A percentile compares a stretch with the other conserved stretches of the same genome.
Conservation (phyloP, 1,140 invertebrate genomes). For the Zeugodacus cucurbitae region DNA sequence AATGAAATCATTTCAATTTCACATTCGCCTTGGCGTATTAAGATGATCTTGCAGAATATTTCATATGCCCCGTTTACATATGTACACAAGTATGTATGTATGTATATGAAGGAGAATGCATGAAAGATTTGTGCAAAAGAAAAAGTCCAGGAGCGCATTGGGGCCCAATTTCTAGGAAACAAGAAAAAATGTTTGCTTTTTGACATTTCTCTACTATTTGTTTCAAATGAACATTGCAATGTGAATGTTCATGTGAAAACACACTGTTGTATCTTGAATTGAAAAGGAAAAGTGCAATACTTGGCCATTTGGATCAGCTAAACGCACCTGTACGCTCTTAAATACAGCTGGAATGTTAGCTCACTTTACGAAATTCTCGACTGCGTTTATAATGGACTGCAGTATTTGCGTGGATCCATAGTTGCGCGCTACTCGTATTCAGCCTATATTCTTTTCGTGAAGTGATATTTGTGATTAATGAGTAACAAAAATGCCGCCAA, state of each 20-base stretch:
- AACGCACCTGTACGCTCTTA: background rate
- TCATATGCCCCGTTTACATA: background rate
- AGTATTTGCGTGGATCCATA: background rate
- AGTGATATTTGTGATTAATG: background rate
- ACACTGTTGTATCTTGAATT: too few species aligned
- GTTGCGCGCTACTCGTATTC: background rate
- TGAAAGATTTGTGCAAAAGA: background rate
- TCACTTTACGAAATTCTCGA: background rate
- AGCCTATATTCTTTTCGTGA: background rate
- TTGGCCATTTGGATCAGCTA: background rate
- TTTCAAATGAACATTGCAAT: too few species aligned
- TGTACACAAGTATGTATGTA: background rate
- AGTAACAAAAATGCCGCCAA: background rate
- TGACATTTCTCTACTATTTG: too few species aligned
- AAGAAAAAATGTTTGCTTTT: background rate
- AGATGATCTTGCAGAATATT: conserved; percentile 11
- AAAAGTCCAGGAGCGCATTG: background rate
- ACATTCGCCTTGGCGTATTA: background rate
- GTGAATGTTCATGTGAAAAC: too few species aligned
- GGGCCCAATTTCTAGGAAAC: background rate
- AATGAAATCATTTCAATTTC: conserved; percentile 4
- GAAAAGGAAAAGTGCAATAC: too few species aligned
- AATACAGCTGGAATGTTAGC: background rate
- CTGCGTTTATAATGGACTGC: background rate
- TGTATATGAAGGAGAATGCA: background rate